Evolutionary conservation across 2,888 invertebrate species (phyloP).

Genomic region (Xylota sylvarum): DNA sequence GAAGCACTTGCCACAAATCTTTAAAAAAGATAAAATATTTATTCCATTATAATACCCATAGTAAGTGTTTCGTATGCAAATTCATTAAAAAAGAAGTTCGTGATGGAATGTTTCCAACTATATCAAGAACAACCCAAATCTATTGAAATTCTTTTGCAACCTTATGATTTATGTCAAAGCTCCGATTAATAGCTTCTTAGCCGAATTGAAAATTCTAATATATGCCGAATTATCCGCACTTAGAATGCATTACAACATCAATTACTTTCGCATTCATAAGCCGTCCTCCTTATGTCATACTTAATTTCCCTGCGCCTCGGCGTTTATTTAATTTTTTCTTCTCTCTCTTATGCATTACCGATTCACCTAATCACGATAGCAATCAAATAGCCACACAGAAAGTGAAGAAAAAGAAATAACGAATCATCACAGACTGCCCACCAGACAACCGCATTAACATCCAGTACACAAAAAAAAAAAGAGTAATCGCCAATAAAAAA

Average conservation of each 20-base stretch:
- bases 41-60: background rate
- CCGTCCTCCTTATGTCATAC: constrained; percentile 49
- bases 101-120: constrained; percentile 11
- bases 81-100: background rate
- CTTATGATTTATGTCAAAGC: constrained; percentile 2
- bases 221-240: background rate
- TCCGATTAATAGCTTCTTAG: background rate
- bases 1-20: too few species aligned
- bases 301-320: constrained; percentile 25
- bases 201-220: constrained; percentile 7
- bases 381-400: constrained; percentile 64
- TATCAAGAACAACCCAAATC: background rate
- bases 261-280: constrained; percentile 49
- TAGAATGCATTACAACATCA: constrained; percentile 51
- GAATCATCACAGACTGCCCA: constrained; percentile 58
- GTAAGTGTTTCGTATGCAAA: constrained; percentile 15
- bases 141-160: constrained; percentile 6
- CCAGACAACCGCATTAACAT: constrained; percentile 66
- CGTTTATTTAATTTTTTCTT: background rate
- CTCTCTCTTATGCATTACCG: constrained; percentile 58
- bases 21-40: too few species aligned
- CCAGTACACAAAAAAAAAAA: constrained; percentile 43
- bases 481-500: constrained; percentile 32
- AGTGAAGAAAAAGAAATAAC: constrained; percentile 31
- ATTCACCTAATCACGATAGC: constrained; percentile 69